These are phyloP conservation scores for Fistularia commersonii DNA, from an alignment of 2,797 vertebrate genomes.

Conservation along the genomic window DNA sequence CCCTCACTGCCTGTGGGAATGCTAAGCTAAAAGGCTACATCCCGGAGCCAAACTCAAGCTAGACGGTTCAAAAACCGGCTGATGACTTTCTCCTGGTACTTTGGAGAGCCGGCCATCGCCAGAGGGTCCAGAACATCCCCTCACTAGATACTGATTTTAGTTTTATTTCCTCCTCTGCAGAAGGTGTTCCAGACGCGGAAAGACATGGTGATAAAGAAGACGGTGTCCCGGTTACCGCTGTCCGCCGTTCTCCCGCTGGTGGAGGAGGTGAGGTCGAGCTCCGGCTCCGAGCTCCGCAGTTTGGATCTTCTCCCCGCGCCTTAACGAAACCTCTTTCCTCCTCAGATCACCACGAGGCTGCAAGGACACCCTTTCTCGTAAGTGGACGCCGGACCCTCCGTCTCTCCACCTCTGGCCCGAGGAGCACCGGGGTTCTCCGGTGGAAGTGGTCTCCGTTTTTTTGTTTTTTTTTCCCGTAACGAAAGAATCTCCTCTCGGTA, in stretches of 20 bases:
- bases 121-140: no score
- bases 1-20: no score
- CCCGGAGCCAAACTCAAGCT: no score
- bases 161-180: conserved; percentile 61
- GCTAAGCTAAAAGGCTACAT: no score
- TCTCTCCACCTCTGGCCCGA: no score
- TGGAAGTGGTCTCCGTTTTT: no score
- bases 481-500: no score
- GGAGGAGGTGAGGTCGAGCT: conserved; percentile 79
- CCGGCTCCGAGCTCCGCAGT: neutral
- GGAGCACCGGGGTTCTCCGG: no score
- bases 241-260: conserved; percentile 88
- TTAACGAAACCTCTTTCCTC: conserved; percentile 7
- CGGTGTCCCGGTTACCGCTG: conserved; percentile 89
- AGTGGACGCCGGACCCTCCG: conserved; percentile 56
- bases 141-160: neutral
- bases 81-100: no score
- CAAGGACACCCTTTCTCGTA: conserved; percentile 91
- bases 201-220: conserved; percentile 87
- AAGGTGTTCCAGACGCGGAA: conserved; percentile 93
- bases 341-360: conserved; percentile 87
- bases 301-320: neutral
- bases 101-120: no score
- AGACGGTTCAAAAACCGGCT: no score
- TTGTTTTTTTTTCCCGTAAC: no score